Evolutionary conservation across 2,113 vertebrate species (phyloP), one percentile per base, ranked within the genome.

Genomic region (Gallinago undulata): DNA sequence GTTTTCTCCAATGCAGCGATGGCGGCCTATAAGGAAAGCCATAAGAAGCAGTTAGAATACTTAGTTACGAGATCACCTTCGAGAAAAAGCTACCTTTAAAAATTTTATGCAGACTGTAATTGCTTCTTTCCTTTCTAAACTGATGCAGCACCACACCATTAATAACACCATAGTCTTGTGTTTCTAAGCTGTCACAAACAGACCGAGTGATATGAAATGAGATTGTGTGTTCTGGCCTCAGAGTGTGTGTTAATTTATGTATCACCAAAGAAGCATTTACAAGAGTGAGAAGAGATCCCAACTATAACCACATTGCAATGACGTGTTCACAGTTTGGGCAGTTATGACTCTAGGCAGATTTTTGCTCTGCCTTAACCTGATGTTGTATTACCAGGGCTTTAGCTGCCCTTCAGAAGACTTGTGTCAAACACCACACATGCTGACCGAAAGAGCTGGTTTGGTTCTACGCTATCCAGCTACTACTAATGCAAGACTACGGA

Each of bases 1-100:
- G 97, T 99, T 99, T 96, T 99, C 99, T 69, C 99, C 99, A 47
- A 99, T 99, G 94, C 99, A 99, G 73, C 99, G 99, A 93, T 99
- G 99, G 55, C 99, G 99, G 19, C 99, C 99, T 99, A 90, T 68
- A 83, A 70, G 80, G 51, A 66, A 91, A 95, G 39, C 33, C 82
- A 72, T 2, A 53, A 68, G 70, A 51, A 27, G 27, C 66, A 33
- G 50, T 90, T 43, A 91, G 51, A 74, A 47, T 11, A 18, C 27
- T n/a, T 50, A 17, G 4, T 21, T 37, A 21, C 0, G 62, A 25
- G 9, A 28, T 24, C 24, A 3, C 31, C 59, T 79, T 10, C 45
- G 66, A 35, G 24, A 74, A n/a, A 31, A 67, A 80, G 31, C 41
- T 41, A 33, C 43, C n/a, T 50, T 50, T 2, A 41, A 19, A 78